A percentile compares a stretch with the other conserved stretches of the same genome.
These are phyloP conservation scores for Archaeoteleia sp. DNA, from an alignment of 2,888 invertebrate species.

Conservation along the genomic window DNA sequence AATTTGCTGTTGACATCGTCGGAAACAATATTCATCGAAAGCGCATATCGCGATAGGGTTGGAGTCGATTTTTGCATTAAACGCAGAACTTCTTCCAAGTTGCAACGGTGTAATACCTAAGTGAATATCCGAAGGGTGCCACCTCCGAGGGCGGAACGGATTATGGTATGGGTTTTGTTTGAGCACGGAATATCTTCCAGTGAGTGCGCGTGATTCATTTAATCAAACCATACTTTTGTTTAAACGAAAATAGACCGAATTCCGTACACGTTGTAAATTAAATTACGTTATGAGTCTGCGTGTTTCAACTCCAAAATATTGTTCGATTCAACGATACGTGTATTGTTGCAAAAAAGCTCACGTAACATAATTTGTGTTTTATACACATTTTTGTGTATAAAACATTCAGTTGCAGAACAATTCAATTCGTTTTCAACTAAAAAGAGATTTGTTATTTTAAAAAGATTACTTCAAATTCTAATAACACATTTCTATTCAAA, in stretches of 20 bases:
- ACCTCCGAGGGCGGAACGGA: neutral
- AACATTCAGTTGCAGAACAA: too few relatives aligned
- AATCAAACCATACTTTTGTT: slow-evolving; percentile 52
- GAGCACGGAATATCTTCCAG: slow-evolving; percentile 52
- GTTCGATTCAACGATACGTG: slow-evolving; percentile 29
- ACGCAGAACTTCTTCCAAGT: slow-evolving; percentile 3
- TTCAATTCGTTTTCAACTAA: too few relatives aligned
- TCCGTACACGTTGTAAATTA: slow-evolving; percentile 53
- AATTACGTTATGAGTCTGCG: slow-evolving; percentile 47
- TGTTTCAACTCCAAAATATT: slow-evolving; percentile 37
- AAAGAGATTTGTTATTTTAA: too few relatives aligned
- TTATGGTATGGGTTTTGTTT: slow-evolving; percentile 43
- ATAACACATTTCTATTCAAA: too few relatives aligned
- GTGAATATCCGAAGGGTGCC: slow-evolving; percentile 2
- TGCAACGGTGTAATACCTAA: slow-evolving; percentile 23
- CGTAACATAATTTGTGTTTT: too few relatives aligned
- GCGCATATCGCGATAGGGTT: neutral
- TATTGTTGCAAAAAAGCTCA: too few relatives aligned
- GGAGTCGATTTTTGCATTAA: neutral
- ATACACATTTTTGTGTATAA: too few relatives aligned
- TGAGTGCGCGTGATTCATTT: slow-evolving; percentile 52
- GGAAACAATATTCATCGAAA: slow-evolving; percentile 10
- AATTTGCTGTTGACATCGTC: slow-evolving; percentile 19
- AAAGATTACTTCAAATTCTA: too few relatives aligned
- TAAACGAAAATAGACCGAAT: slow-evolving; percentile 53